A percentile compares a stretch with the other conserved stretches of the same genome.
Evolutionary conservation across 2,113 vertebrate genomes (phyloP).

Genomic region (Casuarius casuarius): DNA sequence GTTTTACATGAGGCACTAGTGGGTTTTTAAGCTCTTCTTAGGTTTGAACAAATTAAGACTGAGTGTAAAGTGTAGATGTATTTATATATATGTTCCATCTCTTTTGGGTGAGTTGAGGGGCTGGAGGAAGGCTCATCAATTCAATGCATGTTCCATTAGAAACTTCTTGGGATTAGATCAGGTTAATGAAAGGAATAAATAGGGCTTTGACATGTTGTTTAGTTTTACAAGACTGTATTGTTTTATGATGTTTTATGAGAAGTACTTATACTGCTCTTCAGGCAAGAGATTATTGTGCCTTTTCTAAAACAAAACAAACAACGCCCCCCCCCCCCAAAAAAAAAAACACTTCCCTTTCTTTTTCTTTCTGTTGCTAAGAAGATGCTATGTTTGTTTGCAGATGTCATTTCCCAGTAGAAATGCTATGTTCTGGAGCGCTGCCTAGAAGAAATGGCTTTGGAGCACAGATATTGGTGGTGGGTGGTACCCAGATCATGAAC

Average conservation of each 20-base stretch:
- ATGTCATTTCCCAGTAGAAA: slow-evolving; percentile 47
- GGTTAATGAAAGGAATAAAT: slow-evolving; percentile 74
- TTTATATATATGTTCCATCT: slow-evolving; percentile 32
- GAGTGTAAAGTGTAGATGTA: slow-evolving; percentile 28
- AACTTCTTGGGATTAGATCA: slow-evolving; percentile 60
- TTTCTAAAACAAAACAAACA: slow-evolving; percentile 43
- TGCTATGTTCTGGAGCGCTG: slow-evolving; percentile 33
- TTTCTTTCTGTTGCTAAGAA: slow-evolving; percentile 64
- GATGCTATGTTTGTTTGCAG: slow-evolving; percentile 53
- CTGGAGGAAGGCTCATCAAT: slow-evolving; percentile 28
- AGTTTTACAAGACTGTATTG: slow-evolving; percentile 61
- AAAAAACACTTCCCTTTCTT: slow-evolving; percentile 46
- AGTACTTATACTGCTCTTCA: slow-evolving; percentile 59
- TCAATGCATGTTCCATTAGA: slow-evolving; percentile 35
- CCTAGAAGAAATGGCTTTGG: slow-evolving; percentile 40
- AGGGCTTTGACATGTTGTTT: slow-evolving; percentile 56
- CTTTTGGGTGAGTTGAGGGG: slow-evolving; percentile 10
- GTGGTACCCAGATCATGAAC: neutral
- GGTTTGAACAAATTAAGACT: slow-evolving; percentile 61
- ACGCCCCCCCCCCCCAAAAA: neutral
- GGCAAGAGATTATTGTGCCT: slow-evolving; percentile 27
- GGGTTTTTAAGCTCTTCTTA: slow-evolving; percentile 58
- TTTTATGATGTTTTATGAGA: slow-evolving; percentile 73
- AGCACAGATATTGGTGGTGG: neutral
- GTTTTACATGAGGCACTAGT: slow-evolving; percentile 41